These are phyloP conservation scores for Trichogramma evanescens DNA, from an alignment of 2,888 invertebrate species.

Conservation along the genomic window DNA sequence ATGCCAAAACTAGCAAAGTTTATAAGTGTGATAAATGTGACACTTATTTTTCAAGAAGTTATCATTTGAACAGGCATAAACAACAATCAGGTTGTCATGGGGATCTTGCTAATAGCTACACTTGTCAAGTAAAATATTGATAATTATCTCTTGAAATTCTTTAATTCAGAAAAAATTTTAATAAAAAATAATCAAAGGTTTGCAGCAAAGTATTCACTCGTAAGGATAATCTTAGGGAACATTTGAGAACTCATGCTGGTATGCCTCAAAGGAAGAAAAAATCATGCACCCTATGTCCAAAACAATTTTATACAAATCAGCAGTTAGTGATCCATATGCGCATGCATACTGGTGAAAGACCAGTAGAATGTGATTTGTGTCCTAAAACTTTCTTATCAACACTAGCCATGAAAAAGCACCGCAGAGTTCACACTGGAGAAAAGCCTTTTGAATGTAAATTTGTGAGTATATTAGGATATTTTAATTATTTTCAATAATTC, in stretches of 20 bases:
- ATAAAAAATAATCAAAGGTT: conserved; percentile 42
- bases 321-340: conserved; percentile 57
- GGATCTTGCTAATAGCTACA: conserved; percentile 49
- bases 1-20: conserved; percentile 48
- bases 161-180: neutral
- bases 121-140: conserved; percentile 51
- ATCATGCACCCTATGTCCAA: conserved; percentile 60
- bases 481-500: neutral
- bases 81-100: conserved; percentile 52
- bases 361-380: conserved; percentile 68
- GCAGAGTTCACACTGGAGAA: conserved; percentile 52
- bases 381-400: conserved; percentile 67
- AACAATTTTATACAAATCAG: conserved; percentile 53
- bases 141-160: neutral
- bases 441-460: conserved; percentile 52
- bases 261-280: conserved; percentile 53
- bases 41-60: conserved; percentile 50
- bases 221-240: conserved; percentile 67
- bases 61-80: conserved; percentile 52
- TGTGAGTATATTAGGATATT: conserved; percentile 34
- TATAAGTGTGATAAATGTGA: conserved; percentile 48
- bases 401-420: conserved; percentile 70
- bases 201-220: conserved; percentile 55
- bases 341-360: conserved; percentile 61
- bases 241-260: conserved; percentile 63